These are phyloP conservation scores for Drosophila paracracens DNA, from an alignment of 2,888 invertebrate species.

Conservation along the genomic window DNA sequence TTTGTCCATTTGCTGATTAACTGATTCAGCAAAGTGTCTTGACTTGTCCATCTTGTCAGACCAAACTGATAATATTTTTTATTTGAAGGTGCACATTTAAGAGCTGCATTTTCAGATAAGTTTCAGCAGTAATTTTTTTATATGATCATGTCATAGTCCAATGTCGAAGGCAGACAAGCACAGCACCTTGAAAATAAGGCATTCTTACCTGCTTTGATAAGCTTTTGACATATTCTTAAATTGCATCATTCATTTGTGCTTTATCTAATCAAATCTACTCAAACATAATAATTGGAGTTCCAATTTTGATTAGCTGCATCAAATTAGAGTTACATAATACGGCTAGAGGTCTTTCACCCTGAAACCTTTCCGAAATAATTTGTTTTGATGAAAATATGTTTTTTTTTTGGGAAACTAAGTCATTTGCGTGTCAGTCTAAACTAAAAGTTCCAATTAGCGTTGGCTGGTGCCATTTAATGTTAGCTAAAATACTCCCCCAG, in stretches of 20 bases:
- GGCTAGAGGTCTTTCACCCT: neutral
- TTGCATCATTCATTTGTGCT: neutral
- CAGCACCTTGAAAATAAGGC: neutral
- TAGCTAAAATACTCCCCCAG: neutral
- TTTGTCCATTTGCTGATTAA: neutral
- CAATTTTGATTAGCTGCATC: constrained; percentile 34
- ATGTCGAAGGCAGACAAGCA: neutral
- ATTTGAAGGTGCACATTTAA: constrained; percentile 28
- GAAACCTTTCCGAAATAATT: neutral
- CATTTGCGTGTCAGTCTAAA: neutral
- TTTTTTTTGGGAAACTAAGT: neutral
- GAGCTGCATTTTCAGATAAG: neutral
- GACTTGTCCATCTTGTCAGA: neutral
- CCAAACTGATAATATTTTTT: constrained; percentile 40
- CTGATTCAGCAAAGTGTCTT: constrained; percentile 16
- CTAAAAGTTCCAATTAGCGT: neutral
- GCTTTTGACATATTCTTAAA: too few relatives aligned
- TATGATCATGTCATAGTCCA: neutral
- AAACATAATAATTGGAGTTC: constrained; percentile 11
- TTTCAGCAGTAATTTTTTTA: neutral
- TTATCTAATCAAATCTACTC: constrained; percentile 3
- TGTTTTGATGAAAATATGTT: neutral
- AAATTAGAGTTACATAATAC: neutral
- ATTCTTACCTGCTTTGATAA: neutral
- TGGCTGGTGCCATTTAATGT: neutral